A percentile compares a stretch with the other conserved stretches of the same genome.
These are phyloP conservation scores for Helarctos malayanus DNA, from an alignment of 2,797 vertebrate species.

Conservation along the genomic window DNA sequence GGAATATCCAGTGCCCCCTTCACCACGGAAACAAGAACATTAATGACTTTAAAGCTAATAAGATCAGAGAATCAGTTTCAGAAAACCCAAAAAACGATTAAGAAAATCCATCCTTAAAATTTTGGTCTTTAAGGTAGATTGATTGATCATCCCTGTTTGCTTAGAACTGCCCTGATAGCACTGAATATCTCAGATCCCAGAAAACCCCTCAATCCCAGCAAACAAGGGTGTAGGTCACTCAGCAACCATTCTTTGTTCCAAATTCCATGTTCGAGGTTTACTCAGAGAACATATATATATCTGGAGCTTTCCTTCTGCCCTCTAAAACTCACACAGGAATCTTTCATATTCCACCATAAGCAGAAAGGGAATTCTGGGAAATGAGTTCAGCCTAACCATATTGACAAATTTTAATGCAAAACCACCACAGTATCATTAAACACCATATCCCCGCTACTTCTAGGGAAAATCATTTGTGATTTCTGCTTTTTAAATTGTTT, in stretches of 20 bases:
- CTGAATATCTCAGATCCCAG: not conserved
- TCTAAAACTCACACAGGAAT: not conserved
- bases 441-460: not conserved
- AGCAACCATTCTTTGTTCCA: not conserved
- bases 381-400: not conserved
- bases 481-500: not conserved
- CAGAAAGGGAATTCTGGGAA: not conserved
- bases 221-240: not conserved
- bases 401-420: not conserved
- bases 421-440: not conserved
- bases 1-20: not conserved
- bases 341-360: not conserved
- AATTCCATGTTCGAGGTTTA: not conserved
- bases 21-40: not conserved
- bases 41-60: not conserved
- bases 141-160: not conserved
- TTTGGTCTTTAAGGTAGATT: not conserved
- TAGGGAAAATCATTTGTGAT: not conserved
- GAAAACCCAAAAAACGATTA: not conserved
- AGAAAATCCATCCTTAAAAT: not conserved
- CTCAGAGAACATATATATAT: not conserved
- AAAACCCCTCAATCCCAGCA: not conserved
- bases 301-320: not conserved
- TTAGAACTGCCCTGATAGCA: not conserved
- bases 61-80: not conserved